Base-by-base conservation (phyloP, 1,140 invertebrate genomes). In the Homarus americanus region DNA sequence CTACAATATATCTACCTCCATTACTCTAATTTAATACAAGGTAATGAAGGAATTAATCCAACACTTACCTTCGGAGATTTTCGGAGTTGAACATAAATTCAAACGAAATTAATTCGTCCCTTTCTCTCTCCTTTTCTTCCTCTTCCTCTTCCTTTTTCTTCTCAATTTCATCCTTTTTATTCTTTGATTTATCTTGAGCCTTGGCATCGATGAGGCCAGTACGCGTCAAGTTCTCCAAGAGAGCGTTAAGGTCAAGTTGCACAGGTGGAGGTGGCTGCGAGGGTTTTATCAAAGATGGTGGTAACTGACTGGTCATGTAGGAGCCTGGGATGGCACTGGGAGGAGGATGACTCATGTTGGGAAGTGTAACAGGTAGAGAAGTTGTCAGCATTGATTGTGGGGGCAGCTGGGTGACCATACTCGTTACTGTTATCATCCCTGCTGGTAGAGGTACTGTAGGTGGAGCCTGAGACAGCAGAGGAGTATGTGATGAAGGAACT, bases 41-140 rank as follows among this genome's bases (percentile, higher is more conserved):
- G 10, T 49, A 36, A 63, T 38, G 34, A n/a, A 20, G 3, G 5
- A 12, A n/a, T n/a, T n/a, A n/a, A n/a, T n/a, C n/a, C n/a, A n/a
- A 40, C 72, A 93, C 91, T 84, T 83, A 93, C 85, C 76, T 84
- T 78, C 92, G 85, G 28, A 93, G 66, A 49, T 82, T 88, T 63
- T 87, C 88, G 24, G 72, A 82, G 69, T 66, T 87, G 32, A 91
- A 82, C 80, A 91, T 88, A 1, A 90, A 49, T 32, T 92, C 87
- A 49, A 92, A 69, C 32, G 91, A 66, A 15, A 83, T 82, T 4
- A 76, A 24, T n/a, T 88, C 82, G n/a, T 89, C 72, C 28, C 73
- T 73, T 28, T 89, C 87, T 12, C 41, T 79, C 76, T 82, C 78
- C 34, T 80, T 73, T 63, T 83, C 86, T 34, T 82, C 69, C 53